Evolutionary conservation across 1,140 invertebrate genomes (phyloP).

Genomic region (Octopus bimaculoides): DNA sequence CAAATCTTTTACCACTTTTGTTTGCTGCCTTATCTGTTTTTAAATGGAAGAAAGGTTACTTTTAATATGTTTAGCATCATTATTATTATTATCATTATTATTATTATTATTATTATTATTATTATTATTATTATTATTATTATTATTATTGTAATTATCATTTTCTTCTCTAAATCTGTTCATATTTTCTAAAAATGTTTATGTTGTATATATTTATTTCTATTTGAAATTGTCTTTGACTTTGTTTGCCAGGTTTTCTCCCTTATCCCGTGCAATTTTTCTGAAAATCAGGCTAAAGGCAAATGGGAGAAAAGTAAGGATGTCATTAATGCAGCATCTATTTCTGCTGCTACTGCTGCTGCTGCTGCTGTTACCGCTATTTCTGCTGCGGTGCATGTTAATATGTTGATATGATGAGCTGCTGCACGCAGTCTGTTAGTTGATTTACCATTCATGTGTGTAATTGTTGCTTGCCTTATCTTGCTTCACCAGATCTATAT

Average conservation of each 20-base stretch:
- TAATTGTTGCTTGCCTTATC: background rate
- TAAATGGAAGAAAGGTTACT: too few species aligned
- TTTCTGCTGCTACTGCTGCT: background rate
- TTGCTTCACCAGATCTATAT: conserved; percentile 1
- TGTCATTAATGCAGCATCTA: background rate
- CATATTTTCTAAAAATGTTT: too few species aligned
- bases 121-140: too few species aligned
- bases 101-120: too few species aligned
- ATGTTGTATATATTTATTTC: background rate
- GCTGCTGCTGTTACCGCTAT: background rate
- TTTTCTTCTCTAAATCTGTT: too few species aligned
- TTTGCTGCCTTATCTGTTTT: too few species aligned
- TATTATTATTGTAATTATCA: too few species aligned
- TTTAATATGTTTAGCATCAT: too few species aligned
- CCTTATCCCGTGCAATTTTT: conserved; percentile 13
- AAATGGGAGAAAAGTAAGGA: background rate
- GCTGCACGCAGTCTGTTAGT: background rate
- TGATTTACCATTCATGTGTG: background rate
- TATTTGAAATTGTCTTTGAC: conserved; percentile 5
- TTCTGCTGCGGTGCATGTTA: background rate
- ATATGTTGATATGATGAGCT: conserved; percentile 8
- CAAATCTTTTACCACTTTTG: too few species aligned
- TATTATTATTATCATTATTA: too few species aligned
- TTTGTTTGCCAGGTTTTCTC: conserved; percentile 10
- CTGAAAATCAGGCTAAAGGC: background rate